Conservation (phyloP, 2,888 invertebrate genomes). For the Trachelus iudaicus region DNA sequence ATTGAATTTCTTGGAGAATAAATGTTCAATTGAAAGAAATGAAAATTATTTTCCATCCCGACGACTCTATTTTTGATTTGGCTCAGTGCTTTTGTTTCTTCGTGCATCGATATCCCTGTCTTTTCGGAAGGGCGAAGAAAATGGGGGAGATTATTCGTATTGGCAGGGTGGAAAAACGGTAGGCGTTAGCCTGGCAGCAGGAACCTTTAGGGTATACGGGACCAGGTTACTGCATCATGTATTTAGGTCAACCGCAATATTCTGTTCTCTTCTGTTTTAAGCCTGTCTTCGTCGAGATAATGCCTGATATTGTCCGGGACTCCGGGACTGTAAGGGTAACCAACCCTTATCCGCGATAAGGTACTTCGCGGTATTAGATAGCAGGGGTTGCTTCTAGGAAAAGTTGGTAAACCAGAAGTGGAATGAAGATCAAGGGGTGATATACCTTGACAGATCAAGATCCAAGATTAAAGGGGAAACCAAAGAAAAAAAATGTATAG, state of each 20-base stretch:
- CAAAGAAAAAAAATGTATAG: background rate
- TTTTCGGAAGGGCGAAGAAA: background rate
- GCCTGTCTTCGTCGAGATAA: background rate
- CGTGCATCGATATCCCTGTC: background rate
- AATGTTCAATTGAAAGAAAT: background rate
- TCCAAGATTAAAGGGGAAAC: background rate
- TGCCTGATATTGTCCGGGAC: background rate
- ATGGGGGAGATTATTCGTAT: background rate
- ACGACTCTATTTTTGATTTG: no score
- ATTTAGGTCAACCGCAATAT: conserved; percentile 12
- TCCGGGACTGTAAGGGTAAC: conserved; percentile 5
- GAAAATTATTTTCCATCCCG: background rate
- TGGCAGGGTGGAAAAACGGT: background rate
- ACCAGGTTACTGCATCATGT: conserved; percentile 16
- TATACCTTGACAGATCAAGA: background rate
- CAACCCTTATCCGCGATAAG: conserved; percentile 5
- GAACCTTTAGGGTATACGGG: conserved; percentile 4
- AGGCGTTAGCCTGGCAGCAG: background rate
- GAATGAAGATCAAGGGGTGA: background rate
- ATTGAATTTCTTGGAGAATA: background rate
- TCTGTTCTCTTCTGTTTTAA: background rate
- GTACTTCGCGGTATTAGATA: background rate
- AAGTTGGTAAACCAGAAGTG: conserved; percentile 7
- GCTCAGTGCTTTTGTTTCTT: background rate
- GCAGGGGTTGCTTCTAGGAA: conserved; percentile 1